A percentile compares a stretch with the other conserved stretches of the same genome.
These are phyloP conservation scores for Python bivittatus DNA, from an alignment of 2,113 vertebrate species.

Conservation along the genomic window DNA sequence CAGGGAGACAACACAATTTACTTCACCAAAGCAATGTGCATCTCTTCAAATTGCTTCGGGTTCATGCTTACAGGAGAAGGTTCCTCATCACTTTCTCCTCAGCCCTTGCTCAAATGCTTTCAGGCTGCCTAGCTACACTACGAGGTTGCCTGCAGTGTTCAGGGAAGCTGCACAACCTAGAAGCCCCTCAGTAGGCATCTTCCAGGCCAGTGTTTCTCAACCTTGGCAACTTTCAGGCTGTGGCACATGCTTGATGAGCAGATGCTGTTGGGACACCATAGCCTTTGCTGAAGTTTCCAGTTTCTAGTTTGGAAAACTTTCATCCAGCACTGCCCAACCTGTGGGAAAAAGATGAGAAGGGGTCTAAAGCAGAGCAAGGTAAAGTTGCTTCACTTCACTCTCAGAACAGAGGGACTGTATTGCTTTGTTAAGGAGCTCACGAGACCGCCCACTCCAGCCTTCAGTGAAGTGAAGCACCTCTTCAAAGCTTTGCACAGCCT, in stretches of 20 bases:
- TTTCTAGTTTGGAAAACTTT: background rate
- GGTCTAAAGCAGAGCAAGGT: background rate
- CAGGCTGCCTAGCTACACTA: background rate
- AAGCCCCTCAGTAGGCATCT: background rate
- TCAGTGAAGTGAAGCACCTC: background rate
- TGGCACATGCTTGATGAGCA: background rate
- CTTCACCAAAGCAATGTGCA: background rate
- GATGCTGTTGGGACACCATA: background rate
- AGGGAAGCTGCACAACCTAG: background rate
- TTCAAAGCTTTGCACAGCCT: background rate
- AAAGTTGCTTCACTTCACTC: background rate
- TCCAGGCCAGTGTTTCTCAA: no score
- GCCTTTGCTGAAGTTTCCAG: background rate
- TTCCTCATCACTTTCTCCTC: background rate
- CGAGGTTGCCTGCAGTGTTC: background rate
- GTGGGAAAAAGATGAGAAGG: background rate
- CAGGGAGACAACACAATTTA: background rate
- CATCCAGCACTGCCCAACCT: background rate
- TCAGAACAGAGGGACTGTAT: background rate
- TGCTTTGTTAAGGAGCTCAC: background rate
- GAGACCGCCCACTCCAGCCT: background rate
- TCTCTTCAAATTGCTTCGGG: background rate
- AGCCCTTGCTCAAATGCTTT: background rate
- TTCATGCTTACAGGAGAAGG: background rate
- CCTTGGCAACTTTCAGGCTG: background rate